phyloP scores from a whole-genome alignment of 1,140 invertebrate genomes.

The Lucilia cuprina region DNA sequence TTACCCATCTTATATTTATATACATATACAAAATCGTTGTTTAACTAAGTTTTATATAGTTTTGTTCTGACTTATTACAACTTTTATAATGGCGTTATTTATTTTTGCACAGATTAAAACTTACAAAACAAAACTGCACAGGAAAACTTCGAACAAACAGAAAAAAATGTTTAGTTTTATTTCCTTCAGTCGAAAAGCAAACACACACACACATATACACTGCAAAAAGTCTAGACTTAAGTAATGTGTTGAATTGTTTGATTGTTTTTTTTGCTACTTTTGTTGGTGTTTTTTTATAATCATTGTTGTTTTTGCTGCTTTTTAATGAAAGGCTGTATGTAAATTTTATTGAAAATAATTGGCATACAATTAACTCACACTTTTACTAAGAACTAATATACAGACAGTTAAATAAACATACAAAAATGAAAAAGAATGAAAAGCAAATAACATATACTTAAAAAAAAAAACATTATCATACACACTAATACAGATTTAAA shows the following conservation, averaged over 20 bases:
- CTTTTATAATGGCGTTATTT: constrained; percentile 2
- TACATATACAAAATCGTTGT: background rate
- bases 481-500: background rate
- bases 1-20: no score
- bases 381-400: background rate
- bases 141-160: background rate
- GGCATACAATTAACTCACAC: constrained; percentile 35
- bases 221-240: constrained; percentile 4
- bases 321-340: background rate
- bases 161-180: background rate
- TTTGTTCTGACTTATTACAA: background rate
- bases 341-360: constrained; percentile 34
- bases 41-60: background rate
- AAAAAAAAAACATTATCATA: no score
- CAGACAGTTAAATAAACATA: no score
- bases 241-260: background rate
- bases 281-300: background rate
- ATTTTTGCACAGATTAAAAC: background rate
- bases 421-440: no score
- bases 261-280: background rate
- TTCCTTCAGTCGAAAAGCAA: background rate
- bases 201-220: background rate
- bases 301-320: background rate
- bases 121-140: background rate
- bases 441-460: no score